Evolutionary conservation across 1,140 invertebrate genomes (phyloP).

Genomic region (Dreissena rostriformis): DNA sequence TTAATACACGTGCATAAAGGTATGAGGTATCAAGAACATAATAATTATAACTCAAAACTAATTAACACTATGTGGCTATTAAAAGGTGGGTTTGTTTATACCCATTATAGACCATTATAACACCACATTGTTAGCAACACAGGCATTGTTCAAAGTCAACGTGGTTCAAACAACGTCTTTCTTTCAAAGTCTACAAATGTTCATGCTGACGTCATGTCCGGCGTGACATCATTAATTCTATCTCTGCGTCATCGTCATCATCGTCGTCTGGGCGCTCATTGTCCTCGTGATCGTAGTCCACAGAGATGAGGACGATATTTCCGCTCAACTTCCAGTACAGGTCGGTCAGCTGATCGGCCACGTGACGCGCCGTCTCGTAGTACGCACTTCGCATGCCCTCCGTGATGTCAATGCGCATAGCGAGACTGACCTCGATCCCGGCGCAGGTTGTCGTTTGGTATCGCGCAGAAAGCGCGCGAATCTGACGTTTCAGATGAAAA

Average conservation of each 20-base stretch:
- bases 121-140: no score
- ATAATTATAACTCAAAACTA: no score
- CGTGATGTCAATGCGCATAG: slow-evolving; percentile 44
- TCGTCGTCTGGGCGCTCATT: slow-evolving; percentile 34
- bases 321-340: slow-evolving; percentile 36
- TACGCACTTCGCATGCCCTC: slow-evolving; percentile 45
- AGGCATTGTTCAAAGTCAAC: no score
- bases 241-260: slow-evolving; percentile 12
- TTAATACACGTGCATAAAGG: no score
- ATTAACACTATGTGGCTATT: no score
- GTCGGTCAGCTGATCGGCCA: slow-evolving; percentile 42
- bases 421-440: slow-evolving; percentile 23
- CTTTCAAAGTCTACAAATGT: neutral
- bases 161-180: slow-evolving; percentile 32
- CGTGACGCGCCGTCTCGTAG: slow-evolving; percentile 31
- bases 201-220: neutral
- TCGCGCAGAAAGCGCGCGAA: slow-evolving; percentile 21
- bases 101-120: no score
- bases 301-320: slow-evolving; percentile 15
- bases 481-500: slow-evolving; percentile 30
- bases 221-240: neutral
- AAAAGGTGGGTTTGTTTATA: no score
- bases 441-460: slow-evolving; percentile 12
- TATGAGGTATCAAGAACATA: no score
- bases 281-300: slow-evolving; percentile 50